Base-by-base conservation (phyloP, 2,797 vertebrate genomes). In the Stomatorhinus walkeri region DNA sequence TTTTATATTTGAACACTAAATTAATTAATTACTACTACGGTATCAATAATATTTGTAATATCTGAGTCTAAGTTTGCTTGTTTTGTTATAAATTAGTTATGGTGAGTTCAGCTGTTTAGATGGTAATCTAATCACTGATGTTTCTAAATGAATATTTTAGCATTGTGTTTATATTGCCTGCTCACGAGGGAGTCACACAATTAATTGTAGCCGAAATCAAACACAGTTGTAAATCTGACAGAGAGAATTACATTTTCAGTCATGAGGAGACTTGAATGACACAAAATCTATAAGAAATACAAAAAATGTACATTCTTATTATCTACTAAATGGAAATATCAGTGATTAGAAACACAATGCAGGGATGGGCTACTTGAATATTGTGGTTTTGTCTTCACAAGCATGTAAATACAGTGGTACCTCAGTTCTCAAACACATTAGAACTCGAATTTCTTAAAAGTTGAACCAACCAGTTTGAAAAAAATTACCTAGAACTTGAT, bases 71-170 rank as follows among this genome's bases (percentile, higher is more conserved):
- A 19, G 7, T 81, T n/a, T 81, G 28, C 64, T 14, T 72, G 64
- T 72, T 72, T 72, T 72, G 36, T 72, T 14, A 68, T 68, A 36
- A 5, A 72, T 81, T 2, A 81, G 36, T 46, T 81, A 81, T 46
- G 19, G 40, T 81, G 36, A 81, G 16, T 81, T 81, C 40, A 43
- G 19, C 76, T 81, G 76, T 7, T 46, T 46, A 46, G 40, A 81
- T 6, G 76, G 19, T 81, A n/a, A 81, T 81, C n/a, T 81, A 46
- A n/a, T 81, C 19, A 81, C 36, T 81, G 16, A 81, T 81, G 28
- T 36, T 81, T 81, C 40, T 19, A 81, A 81, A 81, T 81, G 36
- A 46, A 81, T 43, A 81, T 81, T 81, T 81, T 79, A 43, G 68
- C 5, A 19, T 79, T 14, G 36, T 19, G 16, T 43, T 40, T 79